Evolutionary conservation across 2,797 vertebrate species (phyloP), one percentile per base, ranked within the genome.

Genomic region (Varecia variegata): DNA sequence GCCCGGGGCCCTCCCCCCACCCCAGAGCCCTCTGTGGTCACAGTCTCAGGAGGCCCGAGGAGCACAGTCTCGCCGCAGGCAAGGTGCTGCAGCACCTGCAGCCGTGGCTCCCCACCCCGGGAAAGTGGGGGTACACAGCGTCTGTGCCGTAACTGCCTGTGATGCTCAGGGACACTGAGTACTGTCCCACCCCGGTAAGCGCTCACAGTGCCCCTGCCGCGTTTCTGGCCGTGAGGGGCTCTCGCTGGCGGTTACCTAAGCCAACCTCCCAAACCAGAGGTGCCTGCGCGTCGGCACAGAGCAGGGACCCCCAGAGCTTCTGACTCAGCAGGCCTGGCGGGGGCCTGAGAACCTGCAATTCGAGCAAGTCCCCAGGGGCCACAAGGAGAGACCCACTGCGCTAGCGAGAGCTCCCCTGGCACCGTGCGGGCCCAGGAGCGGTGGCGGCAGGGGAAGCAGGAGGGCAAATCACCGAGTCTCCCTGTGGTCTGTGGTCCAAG

Each of bases 311-410:
- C 3, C 23, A 14, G 18, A 35, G 54, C 3, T 14, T n/a, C 82
- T 14, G 38, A 60, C 0, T 2, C 12, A 0, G 81, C 25, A n/a
- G 67, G 43, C 32, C 45, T 13, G 15, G 35, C 21, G 12, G 12
- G 71, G 56, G 5, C 30, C 71, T 11, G 79, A 68, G 58, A 18
- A 7, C 1, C 1, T 0, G 2, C 1, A 0, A 90, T 6, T 58
- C 89, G 73, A 52, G 35, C 68, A 27, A 47, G 1, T 10, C 5
- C 43, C 25, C 77, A 14, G 74, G 43, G 15, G 3, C 77, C 81
- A 0, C 27, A 0, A 0, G 0, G 14, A 0, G 13, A 56, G 87
- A 50, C 6, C 5, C 30, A 0, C 25, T 0, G 32, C 0, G 13
- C 47, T 2, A 0, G 12, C 25, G 25, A 21, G 35, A 30, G 65